Evolutionary conservation across 2,797 vertebrate species (phyloP), one percentile per base, ranked within the genome.

Genomic region (Knipowitschia caucasica): DNA sequence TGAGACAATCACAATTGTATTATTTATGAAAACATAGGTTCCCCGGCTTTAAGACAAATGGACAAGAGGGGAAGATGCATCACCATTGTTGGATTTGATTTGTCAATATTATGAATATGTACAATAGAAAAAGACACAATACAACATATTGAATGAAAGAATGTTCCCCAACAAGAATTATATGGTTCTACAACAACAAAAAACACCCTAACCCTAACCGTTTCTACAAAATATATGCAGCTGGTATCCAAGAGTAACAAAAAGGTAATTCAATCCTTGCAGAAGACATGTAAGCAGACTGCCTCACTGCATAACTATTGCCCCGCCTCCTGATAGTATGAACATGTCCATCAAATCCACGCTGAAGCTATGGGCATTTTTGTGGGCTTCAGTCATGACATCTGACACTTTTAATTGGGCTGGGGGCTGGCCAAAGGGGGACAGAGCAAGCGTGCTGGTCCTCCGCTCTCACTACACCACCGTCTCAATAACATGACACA

Each of bases 381-480:
- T 96, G 91, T 88, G 89, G 90, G 85, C 91, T 93, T 89, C 84
- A 92, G 94, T 96, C 93, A 94, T 92, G 89, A 92, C 92, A 92
- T 94, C 90, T 87, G 92, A 94, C 92, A 93, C 93, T 89, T 93
- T 93, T 94, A 90, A 94, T 93, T 94, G 93, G 93, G 88, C 90
- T 89, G 90, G 42, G 46, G 66, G 81, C 90, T 86, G 90, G 90
- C 75, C 86, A 40, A 91, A 82, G 89, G 90, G 89, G 90, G 89
- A 89, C 71, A 89, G 89, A 73, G 89, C 89, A 70, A n/a, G 30
- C 30, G 46, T 89, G 89, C 89, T 92, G 93, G 94, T 94, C 92
- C 88, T 91, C 21, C 61, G 1, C 15, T 66, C 86, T 69, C 88
- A 89, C 89, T 91, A 91, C 81, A 53, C 88, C 88, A 73, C 89